Conservation (phyloP, 2,113 vertebrate species). For the Neolamprologus brichardi region DNA sequence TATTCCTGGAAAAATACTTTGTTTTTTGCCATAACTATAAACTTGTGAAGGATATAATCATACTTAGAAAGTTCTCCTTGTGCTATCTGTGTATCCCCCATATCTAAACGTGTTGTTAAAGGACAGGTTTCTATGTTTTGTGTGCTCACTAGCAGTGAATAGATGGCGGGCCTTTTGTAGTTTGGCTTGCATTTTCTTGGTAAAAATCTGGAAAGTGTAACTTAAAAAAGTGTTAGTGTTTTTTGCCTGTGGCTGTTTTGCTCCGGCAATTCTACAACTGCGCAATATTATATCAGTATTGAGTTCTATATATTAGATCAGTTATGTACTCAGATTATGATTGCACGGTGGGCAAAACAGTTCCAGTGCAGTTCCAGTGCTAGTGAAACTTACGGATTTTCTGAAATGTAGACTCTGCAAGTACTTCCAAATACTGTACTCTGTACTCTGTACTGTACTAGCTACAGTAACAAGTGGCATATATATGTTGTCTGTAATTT, state of each 20-base stretch:
- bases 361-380: background rate
- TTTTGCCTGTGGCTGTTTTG: background rate
- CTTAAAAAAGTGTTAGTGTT: background rate
- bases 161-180: background rate
- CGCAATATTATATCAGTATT: background rate
- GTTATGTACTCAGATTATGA: background rate
- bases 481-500: background rate
- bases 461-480: background rate
- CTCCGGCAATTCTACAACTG: background rate
- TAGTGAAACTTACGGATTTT: background rate
- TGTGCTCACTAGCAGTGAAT: background rate
- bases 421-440: background rate
- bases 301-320: background rate
- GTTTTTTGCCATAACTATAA: background rate
- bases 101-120: background rate
- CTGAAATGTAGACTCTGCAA: background rate
- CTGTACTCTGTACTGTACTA: background rate
- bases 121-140: background rate
- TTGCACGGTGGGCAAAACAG: background rate
- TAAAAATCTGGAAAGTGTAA: background rate
- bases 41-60: background rate
- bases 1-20: background rate
- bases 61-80: background rate
- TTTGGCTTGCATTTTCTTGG: background rate
- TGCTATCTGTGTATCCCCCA: background rate